A percentile compares a stretch with the other conserved stretches of the same genome.
phyloP scores from a whole-genome alignment of 2,888 invertebrate genomes.

The Adineta ricciae region DNA sequence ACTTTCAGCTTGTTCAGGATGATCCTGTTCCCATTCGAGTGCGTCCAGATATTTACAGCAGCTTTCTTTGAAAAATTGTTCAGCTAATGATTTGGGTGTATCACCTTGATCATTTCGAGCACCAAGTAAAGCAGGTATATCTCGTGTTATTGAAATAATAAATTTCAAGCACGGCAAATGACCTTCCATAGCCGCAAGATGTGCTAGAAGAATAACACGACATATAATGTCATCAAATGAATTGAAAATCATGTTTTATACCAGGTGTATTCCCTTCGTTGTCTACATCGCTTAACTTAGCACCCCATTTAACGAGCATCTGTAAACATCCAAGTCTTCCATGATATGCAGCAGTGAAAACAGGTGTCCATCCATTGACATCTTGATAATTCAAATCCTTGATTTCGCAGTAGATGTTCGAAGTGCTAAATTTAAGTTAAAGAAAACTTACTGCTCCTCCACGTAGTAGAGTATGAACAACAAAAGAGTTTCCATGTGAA shows the following conservation, averaged over 20 bases:
- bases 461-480: constrained; percentile 46
- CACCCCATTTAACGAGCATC: constrained; percentile 48
- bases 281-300: constrained; percentile 46
- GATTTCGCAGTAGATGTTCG: neutral
- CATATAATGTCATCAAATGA: too few species aligned
- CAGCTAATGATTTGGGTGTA: constrained; percentile 48
- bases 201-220: constrained; percentile 39
- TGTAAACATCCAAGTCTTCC: constrained; percentile 42
- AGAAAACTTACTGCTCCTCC: constrained; percentile 43
- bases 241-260: constrained; percentile 34
- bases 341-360: constrained; percentile 48
- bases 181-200: constrained; percentile 49
- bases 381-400: constrained; percentile 47
- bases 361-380: constrained; percentile 47
- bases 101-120: constrained; percentile 50
- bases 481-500: constrained; percentile 48
- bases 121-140: constrained; percentile 41
- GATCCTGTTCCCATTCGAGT: constrained; percentile 49
- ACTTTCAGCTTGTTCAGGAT: constrained; percentile 50
- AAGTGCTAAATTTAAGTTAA: neutral
- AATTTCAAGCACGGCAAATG: constrained; percentile 49
- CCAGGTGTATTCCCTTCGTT: constrained; percentile 49
- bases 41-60: constrained; percentile 49
- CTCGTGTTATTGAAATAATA: constrained; percentile 41
- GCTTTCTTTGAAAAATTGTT: constrained; percentile 49